Conservation (phyloP, 2,113 vertebrate genomes). For the Rafetus swinhoei region DNA sequence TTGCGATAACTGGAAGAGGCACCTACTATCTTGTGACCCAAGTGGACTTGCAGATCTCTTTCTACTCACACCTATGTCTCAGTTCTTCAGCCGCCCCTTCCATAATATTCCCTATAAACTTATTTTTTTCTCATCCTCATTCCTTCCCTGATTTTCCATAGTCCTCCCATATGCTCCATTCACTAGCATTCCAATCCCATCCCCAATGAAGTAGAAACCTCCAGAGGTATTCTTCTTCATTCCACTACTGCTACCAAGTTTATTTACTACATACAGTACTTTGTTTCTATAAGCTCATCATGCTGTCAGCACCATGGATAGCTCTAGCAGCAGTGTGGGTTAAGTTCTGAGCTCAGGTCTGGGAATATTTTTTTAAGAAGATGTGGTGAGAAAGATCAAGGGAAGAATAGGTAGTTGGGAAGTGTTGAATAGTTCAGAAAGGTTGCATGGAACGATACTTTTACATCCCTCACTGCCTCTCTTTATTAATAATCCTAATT, state of each 20-base stretch:
- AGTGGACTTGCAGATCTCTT: neutral
- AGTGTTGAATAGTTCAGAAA: neutral
- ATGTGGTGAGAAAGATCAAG: neutral
- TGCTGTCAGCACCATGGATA: neutral
- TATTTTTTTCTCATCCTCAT: neutral
- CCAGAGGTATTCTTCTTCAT: neutral
- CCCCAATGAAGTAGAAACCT: neutral
- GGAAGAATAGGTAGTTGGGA: neutral
- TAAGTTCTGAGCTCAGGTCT: neutral
- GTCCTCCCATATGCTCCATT: neutral
- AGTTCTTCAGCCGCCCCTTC: neutral
- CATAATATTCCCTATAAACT: fast-evolving
- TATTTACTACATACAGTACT: neutral
- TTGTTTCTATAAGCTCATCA: neutral
- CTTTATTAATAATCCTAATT: neutral
- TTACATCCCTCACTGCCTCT: neutral
- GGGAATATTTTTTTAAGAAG: neutral
- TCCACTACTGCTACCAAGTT: fast-evolving
- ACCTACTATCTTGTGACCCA: neutral
- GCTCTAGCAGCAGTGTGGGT: neutral
- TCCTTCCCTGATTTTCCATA: neutral
- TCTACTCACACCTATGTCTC: neutral
- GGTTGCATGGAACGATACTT: neutral
- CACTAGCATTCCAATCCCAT: neutral
- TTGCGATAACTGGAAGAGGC: neutral